These are phyloP conservation scores for Nothoprocta perdicaria DNA, from an alignment of 2,113 vertebrate genomes.

Conservation along the genomic window DNA sequence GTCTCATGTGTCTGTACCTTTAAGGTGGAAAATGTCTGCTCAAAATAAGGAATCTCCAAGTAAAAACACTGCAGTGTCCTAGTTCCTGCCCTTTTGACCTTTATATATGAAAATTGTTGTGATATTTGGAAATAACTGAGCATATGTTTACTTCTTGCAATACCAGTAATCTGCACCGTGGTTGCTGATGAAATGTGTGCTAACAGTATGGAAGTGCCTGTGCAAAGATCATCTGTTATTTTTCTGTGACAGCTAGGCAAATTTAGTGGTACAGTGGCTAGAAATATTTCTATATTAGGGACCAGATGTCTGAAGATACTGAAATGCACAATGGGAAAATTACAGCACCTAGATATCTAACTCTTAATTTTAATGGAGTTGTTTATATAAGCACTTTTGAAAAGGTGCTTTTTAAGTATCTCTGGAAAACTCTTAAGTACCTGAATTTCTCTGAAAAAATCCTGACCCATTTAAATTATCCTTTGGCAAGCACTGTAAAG, in stretches of 20 bases:
- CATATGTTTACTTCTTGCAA: background rate
- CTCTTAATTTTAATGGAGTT: background rate
- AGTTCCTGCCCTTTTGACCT: background rate
- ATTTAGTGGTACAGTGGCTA: background rate
- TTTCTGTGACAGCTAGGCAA: background rate
- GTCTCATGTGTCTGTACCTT: background rate
- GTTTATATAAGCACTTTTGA: background rate
- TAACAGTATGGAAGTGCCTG: background rate
- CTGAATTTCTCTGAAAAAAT: background rate
- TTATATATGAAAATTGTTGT: fast-evolving
- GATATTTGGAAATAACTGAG: background rate
- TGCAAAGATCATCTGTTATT: background rate
- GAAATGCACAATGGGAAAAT: background rate
- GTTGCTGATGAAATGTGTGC: background rate
- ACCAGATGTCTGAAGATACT: background rate
- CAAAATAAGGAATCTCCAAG: background rate
- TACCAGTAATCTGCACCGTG: background rate
- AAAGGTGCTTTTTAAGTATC: background rate
- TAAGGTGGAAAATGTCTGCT: background rate
- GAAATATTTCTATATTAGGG: background rate
- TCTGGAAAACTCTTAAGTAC: background rate
- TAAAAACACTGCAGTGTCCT: background rate
- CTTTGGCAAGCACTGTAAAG: background rate
- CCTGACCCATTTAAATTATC: fast-evolving
- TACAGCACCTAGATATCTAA: background rate